phyloP scores from a whole-genome alignment of 2,888 invertebrate species.

The Philopedon plagiatum region DNA sequence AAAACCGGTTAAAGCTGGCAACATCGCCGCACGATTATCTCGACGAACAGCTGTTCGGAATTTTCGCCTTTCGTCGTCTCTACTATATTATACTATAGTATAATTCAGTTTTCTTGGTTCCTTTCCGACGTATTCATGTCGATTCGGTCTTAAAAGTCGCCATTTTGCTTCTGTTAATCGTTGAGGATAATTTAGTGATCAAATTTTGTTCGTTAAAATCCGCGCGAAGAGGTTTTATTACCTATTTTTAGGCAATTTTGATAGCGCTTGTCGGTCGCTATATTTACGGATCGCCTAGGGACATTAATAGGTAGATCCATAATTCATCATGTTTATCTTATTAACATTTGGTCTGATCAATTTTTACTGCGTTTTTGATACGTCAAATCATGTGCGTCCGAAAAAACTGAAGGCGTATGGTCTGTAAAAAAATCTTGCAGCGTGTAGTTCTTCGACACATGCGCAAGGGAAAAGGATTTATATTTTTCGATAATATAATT shows the following conservation, averaged over 20 bases:
- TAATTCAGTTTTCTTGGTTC: slow-evolving; percentile 52
- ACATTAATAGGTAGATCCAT: background rate
- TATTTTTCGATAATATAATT: slow-evolving; percentile 25
- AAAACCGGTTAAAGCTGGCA: slow-evolving; percentile 40
- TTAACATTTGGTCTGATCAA: slow-evolving; percentile 8
- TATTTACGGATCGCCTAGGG: background rate
- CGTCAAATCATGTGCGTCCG: background rate
- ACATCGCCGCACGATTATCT: slow-evolving; percentile 49
- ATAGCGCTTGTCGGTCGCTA: background rate
- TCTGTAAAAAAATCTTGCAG: background rate
- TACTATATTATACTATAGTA: slow-evolving; percentile 39
- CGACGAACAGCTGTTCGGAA: slow-evolving; percentile 51
- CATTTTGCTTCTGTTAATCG: slow-evolving; percentile 39
- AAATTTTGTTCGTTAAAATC: slow-evolving; percentile 19
- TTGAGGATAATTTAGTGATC: slow-evolving; percentile 6
- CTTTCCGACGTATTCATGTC: slow-evolving; percentile 46
- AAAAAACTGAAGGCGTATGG: background rate
- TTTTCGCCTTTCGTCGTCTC: slow-evolving; percentile 52
- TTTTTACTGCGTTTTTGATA: background rate
- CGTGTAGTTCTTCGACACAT: slow-evolving; percentile 14
- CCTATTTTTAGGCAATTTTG: background rate
- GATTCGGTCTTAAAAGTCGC: slow-evolving; percentile 40
- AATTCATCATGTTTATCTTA: slow-evolving; percentile 1
- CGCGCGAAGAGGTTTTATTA: background rate
- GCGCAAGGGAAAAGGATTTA: slow-evolving; percentile 18